Percentiles rank a stretch among this genome's conserved stretches.
phyloP scores from a whole-genome alignment of 2,888 invertebrate species.

The Nesidiocoris tenuis region DNA sequence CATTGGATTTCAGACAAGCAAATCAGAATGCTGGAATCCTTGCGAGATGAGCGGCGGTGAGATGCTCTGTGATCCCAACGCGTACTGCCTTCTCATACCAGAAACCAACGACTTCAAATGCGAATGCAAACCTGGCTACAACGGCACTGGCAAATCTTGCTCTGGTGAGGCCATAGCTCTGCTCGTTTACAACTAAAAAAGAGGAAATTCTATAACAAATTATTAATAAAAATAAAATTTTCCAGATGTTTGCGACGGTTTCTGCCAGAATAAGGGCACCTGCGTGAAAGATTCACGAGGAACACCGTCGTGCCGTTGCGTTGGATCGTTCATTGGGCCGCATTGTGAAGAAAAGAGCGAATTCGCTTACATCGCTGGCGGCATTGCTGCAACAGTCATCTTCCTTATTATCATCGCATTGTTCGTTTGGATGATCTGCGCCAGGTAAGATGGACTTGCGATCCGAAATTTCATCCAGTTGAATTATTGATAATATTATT shows the following conservation, averaged over 20 bases:
- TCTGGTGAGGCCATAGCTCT: slow-evolving; percentile 57
- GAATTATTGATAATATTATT: too few species aligned
- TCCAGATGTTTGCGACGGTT: slow-evolving; percentile 77
- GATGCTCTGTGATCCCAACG: slow-evolving; percentile 83
- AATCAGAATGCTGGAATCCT: slow-evolving; percentile 84
- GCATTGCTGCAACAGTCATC: slow-evolving; percentile 90
- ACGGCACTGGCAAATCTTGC: slow-evolving; percentile 81
- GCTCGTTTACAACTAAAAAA: too few species aligned
- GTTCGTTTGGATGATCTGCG: slow-evolving; percentile 96
- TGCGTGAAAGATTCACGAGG: slow-evolving; percentile 82
- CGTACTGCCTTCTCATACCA: slow-evolving; percentile 78
- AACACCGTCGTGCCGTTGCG: slow-evolving; percentile 83
- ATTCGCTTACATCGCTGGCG: slow-evolving; percentile 91
- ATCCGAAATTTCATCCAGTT: too few species aligned
- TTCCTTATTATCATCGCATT: slow-evolving; percentile 88
- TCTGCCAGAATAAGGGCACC: slow-evolving; percentile 85
- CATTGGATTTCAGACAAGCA: slow-evolving; percentile 70
- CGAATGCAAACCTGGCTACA: slow-evolving; percentile 90
- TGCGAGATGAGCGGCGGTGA: slow-evolving; percentile 80
- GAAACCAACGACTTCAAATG: slow-evolving; percentile 85
- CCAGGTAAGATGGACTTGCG: slow-evolving; percentile 61
- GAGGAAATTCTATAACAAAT: too few species aligned
- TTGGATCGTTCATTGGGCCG: slow-evolving; percentile 87
- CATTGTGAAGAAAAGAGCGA: slow-evolving; percentile 90
- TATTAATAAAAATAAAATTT: too few species aligned